Base-by-base conservation (phyloP, 2,888 invertebrate species). In the Rhagonycha fulva region DNA sequence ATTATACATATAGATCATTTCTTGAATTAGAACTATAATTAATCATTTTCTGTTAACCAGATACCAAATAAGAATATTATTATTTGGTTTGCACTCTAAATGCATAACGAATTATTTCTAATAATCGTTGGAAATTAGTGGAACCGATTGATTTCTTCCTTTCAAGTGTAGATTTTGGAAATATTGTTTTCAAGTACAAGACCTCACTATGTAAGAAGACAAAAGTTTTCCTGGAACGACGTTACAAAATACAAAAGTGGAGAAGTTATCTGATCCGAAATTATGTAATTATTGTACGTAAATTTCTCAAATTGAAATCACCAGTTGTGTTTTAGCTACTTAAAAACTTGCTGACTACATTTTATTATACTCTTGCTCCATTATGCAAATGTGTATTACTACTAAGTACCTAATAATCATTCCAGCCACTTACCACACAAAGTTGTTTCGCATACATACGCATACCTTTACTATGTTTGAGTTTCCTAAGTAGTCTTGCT, bases 381-480 rank as follows among this genome's bases (percentile, higher is more conserved):
- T 63, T 63, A 63, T 24, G 63, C 63, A 63, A 63, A 63, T 63
- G 63, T 23, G 61, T 70, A 26, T 68, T 32, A 30, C 68, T 14
- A 60, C 24, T 70, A 24, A 61, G 24, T 70, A 30, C 23, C 24
- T 24, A 70, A 70, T 61, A 71, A 71, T 62, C 61, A 62, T 70
- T 60, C 70, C 62, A 63, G 14, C 63, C 63, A 28, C 30, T 32
- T 62, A 73, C 66, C 11, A 5, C 32, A 32, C 23, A 47, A 74
- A 70, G 28, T 70, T 74, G 30, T 62, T 47, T 67, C 62, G 32
- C 47, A 69, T 68, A 71, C 63, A 68, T 26, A 67, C 62, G 63
- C 60, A 71, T 63, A 63, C 63, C 63, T 63, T 63, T 23, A 24
- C 71, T 75, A 71, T 75, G 75, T 70, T 73, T 70, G 67, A 70